Evolutionary conservation across 2,888 invertebrate genomes (phyloP).

Genomic region (Eupithecia insigniata): DNA sequence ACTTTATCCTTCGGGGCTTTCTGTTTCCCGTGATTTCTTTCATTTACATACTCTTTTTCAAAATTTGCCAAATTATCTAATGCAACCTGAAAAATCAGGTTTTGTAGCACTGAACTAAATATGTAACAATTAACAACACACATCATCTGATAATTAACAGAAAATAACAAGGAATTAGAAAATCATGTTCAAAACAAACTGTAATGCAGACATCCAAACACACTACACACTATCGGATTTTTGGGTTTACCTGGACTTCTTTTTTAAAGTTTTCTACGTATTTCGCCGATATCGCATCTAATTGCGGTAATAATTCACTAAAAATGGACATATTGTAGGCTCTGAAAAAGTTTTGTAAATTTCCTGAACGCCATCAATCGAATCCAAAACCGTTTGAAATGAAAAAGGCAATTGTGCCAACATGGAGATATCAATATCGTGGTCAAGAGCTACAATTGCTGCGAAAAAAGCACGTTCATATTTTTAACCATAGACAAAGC

Average conservation of each 20-base stretch:
- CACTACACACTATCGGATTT: constrained; percentile 22
- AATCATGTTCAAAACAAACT: constrained; percentile 23
- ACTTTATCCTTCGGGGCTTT: constrained; percentile 65
- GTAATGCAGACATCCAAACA: constrained; percentile 14
- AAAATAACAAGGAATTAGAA: background rate
- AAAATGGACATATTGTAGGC: constrained; percentile 75
- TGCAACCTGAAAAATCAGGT: constrained; percentile 65
- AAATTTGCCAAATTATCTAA: constrained; percentile 67
- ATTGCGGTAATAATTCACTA: constrained; percentile 69
- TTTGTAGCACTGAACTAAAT: constrained; percentile 29
- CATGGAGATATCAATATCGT: constrained; percentile 41
- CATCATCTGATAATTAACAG: background rate
- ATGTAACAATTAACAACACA: background rate
- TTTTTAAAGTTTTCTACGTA: constrained; percentile 63
- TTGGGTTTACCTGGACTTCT: constrained; percentile 67
- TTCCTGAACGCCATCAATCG: constrained; percentile 67
- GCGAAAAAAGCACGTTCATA: constrained; percentile 12
- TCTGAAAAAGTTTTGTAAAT: constrained; percentile 60
- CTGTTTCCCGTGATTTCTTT: constrained; percentile 59
- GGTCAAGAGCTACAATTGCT: no score
- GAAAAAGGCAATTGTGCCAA: constrained; percentile 58
- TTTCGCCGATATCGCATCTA: constrained; percentile 64
- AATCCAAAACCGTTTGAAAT: constrained; percentile 81
- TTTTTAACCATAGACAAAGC: constrained; percentile 20
- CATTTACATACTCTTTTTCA: constrained; percentile 67